Conservation (phyloP, 2,113 vertebrate species). For the Cisticola juncidis region DNA sequence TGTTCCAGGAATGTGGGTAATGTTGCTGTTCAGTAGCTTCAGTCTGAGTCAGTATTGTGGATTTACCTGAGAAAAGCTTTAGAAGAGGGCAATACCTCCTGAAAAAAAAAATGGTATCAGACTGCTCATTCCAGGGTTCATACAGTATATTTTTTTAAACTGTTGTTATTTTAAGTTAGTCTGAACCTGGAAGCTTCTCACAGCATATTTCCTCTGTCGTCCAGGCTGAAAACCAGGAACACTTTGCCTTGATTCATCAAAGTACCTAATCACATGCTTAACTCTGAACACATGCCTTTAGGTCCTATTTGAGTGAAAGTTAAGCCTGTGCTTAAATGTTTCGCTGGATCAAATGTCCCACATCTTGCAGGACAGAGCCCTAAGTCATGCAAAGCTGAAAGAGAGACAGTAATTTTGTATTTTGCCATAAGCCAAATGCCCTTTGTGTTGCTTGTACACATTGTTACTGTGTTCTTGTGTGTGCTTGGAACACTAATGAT, state of each 20-base stretch:
- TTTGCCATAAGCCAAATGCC: background rate
- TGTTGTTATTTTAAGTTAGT: background rate
- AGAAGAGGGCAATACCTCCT: background rate
- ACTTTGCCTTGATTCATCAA: constrained; percentile 3
- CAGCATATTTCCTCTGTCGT: background rate
- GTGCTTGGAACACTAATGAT: background rate
- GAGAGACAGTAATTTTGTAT: background rate
- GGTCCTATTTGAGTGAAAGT: constrained; percentile 15
- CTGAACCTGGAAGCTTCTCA: constrained; percentile 5
- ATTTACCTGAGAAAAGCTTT: background rate
- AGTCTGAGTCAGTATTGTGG: background rate
- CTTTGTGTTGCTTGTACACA: background rate
- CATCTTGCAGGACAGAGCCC: background rate
- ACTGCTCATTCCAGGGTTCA: background rate
- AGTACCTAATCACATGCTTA: constrained; percentile 20
- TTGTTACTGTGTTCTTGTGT: background rate
- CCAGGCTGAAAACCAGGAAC: background rate
- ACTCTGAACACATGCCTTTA: constrained; percentile 29
- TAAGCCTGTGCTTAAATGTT: constrained; percentile 7
- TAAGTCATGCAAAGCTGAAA: background rate
- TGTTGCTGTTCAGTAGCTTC: background rate
- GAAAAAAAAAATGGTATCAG: background rate
- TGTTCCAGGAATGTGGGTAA: background rate
- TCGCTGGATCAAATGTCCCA: background rate
- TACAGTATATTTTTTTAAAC: background rate